These are phyloP conservation scores for Sarcophaga peregrina DNA, from an alignment of 1,140 invertebrate genomes.

Conservation along the genomic window DNA sequence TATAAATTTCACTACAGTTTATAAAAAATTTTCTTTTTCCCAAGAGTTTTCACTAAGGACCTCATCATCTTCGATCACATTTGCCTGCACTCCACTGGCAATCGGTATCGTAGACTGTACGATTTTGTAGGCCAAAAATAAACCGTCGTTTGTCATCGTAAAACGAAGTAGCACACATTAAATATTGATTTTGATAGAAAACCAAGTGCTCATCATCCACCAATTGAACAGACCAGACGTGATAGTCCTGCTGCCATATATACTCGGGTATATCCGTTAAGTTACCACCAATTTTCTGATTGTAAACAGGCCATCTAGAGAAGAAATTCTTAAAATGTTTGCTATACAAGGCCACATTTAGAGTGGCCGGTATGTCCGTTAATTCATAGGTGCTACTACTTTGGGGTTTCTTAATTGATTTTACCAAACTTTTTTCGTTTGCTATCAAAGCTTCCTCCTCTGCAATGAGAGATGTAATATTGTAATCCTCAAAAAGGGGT, in stretches of 20 bases:
- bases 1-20: too few species aligned
- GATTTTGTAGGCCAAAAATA: neutral
- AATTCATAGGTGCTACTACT: neutral
- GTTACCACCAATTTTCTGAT: constrained; percentile 8
- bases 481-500: neutral
- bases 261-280: neutral
- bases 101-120: neutral
- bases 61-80: neutral
- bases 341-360: neutral
- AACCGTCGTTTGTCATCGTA: neutral
- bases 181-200: neutral
- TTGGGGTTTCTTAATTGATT: neutral
- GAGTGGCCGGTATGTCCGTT: neutral
- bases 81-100: constrained; percentile 14
- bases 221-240: neutral
- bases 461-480: neutral
- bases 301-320: neutral
- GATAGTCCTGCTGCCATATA: neutral
- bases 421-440: too few species aligned
- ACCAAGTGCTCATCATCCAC: constrained; percentile 4
- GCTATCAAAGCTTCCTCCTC: neutral
- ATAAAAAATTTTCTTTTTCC: too few species aligned
- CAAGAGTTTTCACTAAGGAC: neutral
- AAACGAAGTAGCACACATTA: constrained; percentile 12
- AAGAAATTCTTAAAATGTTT: constrained; percentile 14